phyloP scores from a whole-genome alignment of 2,113 vertebrate genomes.

The Xiphophorus couchianus region DNA sequence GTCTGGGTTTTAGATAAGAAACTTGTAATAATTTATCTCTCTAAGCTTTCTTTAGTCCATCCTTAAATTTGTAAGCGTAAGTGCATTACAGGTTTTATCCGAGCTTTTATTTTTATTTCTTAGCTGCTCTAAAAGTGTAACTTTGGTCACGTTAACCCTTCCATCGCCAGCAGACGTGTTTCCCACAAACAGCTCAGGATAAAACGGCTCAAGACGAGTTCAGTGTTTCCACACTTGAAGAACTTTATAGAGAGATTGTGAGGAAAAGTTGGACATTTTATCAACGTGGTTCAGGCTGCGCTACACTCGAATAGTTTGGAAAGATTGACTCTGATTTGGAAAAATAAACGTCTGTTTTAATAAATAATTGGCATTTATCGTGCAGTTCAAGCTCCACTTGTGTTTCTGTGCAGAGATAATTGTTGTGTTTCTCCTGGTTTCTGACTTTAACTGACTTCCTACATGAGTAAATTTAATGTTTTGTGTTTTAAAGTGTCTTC shows the following conservation, averaged over 20 bases:
- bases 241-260: background rate
- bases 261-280: background rate
- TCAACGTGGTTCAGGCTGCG: background rate
- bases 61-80: background rate
- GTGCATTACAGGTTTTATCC: background rate
- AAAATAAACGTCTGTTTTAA: background rate
- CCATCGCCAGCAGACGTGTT: background rate
- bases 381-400: too few species aligned
- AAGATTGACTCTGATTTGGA: background rate
- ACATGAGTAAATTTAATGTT: background rate
- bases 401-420: background rate
- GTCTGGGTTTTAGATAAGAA: too few species aligned
- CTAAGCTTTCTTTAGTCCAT: too few species aligned
- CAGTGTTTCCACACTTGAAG: background rate
- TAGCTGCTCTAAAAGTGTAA: constrained; percentile 35
- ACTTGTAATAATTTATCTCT: too few species aligned
- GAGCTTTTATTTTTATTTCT: background rate
- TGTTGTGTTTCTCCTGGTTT: background rate
- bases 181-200: background rate
- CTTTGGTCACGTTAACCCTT: constrained; percentile 8
- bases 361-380: too few species aligned
- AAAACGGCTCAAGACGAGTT: background rate
- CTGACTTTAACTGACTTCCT: background rate
- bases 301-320: too few species aligned
- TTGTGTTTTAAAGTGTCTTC: background rate